Evolutionary conservation across 2,113 vertebrate genomes (phyloP).

Genomic region (Amphiprion percula): DNA sequence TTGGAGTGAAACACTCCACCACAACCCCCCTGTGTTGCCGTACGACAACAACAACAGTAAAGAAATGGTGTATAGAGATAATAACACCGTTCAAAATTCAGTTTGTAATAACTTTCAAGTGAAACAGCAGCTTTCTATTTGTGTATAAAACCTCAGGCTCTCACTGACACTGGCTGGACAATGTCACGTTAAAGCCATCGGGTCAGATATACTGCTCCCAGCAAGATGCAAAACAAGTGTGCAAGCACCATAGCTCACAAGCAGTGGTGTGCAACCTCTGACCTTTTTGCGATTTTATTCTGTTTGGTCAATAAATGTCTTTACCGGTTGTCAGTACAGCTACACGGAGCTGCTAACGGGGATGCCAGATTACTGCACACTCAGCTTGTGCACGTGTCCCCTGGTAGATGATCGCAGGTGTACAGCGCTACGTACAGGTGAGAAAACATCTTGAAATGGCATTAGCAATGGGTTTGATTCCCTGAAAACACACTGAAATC

Average conservation of each 20-base stretch:
- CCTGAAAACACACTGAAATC: not conserved
- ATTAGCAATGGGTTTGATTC: no score
- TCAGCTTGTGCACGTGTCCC: not conserved
- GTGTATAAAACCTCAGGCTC: constrained; percentile 18
- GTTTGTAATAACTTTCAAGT: constrained; percentile 19
- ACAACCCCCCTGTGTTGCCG: no score
- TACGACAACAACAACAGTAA: not conserved
- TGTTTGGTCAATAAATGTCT: not conserved
- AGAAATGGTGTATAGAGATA: not conserved
- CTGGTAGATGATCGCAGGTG: not conserved
- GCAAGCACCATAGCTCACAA: not conserved
- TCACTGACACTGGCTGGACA: constrained; percentile 24
- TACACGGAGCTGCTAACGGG: not conserved
- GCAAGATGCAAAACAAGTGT: not conserved
- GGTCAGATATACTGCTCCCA: constrained; percentile 12
- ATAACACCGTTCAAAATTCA: not conserved
- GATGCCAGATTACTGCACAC: not conserved
- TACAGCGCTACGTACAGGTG: not conserved
- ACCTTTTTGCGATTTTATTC: not conserved
- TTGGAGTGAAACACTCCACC: no score
- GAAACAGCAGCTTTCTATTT: constrained; percentile 42
- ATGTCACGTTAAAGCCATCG: constrained; percentile 11
- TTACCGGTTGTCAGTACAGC: not conserved
- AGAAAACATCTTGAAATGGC: not conserved
- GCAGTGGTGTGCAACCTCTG: not conserved